phyloP scores from a whole-genome alignment of 2,797 vertebrate genomes.

The Orestias chungarensis region DNA sequence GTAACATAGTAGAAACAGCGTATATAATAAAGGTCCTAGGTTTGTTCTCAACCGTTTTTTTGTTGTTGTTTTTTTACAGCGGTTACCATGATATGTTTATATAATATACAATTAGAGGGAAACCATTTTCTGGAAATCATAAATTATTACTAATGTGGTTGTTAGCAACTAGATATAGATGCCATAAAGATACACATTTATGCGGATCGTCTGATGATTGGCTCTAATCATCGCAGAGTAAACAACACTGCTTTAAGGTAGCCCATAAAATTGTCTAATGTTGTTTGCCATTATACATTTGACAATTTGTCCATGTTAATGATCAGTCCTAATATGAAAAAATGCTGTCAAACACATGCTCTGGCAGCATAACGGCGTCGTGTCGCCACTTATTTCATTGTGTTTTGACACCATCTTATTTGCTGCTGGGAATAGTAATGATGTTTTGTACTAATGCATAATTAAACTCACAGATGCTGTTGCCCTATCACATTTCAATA shows the following conservation, averaged over 20 bases:
- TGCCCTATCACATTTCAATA: background rate
- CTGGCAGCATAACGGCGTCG: background rate
- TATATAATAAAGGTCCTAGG: no score
- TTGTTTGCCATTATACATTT: constrained; percentile 19
- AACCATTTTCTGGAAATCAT: constrained; percentile 10
- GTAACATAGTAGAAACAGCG: background rate
- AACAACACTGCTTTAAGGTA: constrained; percentile 18
- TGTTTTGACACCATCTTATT: constrained; percentile 26
- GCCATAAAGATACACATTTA: constrained; percentile 2
- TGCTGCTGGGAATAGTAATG: constrained; percentile 12
- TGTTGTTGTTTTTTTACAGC: background rate
- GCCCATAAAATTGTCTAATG: constrained; percentile 31
- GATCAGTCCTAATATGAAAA: constrained; percentile 7
- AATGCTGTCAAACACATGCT: background rate
- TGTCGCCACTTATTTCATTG: constrained; percentile 24
- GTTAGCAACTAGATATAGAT: background rate
- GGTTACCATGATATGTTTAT: background rate
- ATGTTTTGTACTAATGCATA: constrained; percentile 19
- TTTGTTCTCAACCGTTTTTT: background rate
- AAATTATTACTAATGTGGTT: constrained; percentile 16
- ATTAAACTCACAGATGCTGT: constrained; percentile 12
- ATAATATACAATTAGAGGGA: constrained; percentile 11
- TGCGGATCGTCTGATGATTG: constrained; percentile 28
- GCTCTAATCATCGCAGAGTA: constrained; percentile 8
- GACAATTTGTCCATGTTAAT: constrained; percentile 18